Evolutionary conservation across 1,140 invertebrate genomes (phyloP), one percentile per base, ranked within the genome.

Genomic region (Drosophila rhopaloa): DNA sequence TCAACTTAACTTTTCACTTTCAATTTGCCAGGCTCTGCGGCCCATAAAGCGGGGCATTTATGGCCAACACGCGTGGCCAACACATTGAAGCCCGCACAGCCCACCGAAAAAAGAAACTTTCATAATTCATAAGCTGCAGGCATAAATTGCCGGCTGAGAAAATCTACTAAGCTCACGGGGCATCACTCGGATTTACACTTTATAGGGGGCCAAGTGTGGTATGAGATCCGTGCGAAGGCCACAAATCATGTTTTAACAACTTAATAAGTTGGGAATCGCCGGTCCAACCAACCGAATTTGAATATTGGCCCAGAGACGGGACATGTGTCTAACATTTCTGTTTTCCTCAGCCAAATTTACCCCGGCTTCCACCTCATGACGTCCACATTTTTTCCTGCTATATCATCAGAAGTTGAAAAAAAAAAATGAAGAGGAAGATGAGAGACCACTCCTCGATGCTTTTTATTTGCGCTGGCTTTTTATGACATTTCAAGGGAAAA

Each of bases 1-100:
- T 81, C 63, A 72, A 72, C 79, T 86, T 81, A 79, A 79, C 83
- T 88, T 88, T 86, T 86, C 83, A 86, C 84, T 86, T 86, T 86
- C 83, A 86, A 86, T 86, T 88, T 86, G 79, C 71, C 67, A 79
- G 62, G 59, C 72, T 88, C 68, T 79, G 65, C 72, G 83, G 79
- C 63, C 65, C 75, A 81, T 86, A 86, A 88, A 82, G 65, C 79
- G 75, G 57, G 79, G 72, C 84, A 76, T 86, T 86, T 86, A 86
- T 88, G 82, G 79, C 83, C 83, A 82, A 88, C 83, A 86, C 83
- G 82, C 82, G 82, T 82, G 78, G 74, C 78, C 58, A 68, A 58
- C 66, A 63, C 78, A 59, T 38, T 24, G 32, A 48, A 27, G 16
- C 37, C 41, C 57, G 19, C 11, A 16, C 41, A 14, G 10, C 35